These are phyloP conservation scores for Lanius collurio DNA, from an alignment of 2,113 vertebrate species.

Conservation along the genomic window DNA sequence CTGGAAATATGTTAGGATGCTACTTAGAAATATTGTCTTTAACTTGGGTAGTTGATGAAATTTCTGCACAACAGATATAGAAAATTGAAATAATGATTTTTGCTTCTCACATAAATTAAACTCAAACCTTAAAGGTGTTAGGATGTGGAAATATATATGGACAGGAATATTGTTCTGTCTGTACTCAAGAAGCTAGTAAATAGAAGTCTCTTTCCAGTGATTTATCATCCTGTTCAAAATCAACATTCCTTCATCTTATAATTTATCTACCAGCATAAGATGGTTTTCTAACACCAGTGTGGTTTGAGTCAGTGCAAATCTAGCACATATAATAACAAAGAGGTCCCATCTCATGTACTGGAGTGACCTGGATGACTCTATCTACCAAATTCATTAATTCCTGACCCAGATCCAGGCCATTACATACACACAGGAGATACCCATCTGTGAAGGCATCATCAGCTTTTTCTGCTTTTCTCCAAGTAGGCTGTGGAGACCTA, in stretches of 20 bases:
- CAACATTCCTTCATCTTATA: not conserved
- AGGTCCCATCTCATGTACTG: not conserved
- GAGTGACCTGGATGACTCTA: not conserved
- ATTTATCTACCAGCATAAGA: not conserved
- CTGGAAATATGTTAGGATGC: not conserved
- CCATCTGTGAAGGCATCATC: not conserved
- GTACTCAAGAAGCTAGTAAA: not conserved
- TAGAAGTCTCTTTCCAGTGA: not conserved
- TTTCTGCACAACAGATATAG: not conserved
- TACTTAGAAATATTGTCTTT: not conserved
- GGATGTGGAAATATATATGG: not conserved
- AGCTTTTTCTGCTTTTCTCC: not conserved
- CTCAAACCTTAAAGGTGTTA: not conserved
- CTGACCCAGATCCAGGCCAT: not conserved
- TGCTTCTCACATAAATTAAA: not conserved
- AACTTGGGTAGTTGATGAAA: not conserved
- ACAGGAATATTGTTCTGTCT: not conserved
- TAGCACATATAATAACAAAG: not conserved
- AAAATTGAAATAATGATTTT: not conserved
- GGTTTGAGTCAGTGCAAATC: not conserved
- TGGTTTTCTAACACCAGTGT: not conserved
- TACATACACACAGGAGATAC: not conserved
- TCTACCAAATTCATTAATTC: not conserved
- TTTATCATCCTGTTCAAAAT: not conserved
- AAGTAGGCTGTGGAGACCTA: slow-evolving; percentile 86